Conservation (phyloP, 2,888 invertebrate genomes). For the Anthophora plumipes region DNA sequence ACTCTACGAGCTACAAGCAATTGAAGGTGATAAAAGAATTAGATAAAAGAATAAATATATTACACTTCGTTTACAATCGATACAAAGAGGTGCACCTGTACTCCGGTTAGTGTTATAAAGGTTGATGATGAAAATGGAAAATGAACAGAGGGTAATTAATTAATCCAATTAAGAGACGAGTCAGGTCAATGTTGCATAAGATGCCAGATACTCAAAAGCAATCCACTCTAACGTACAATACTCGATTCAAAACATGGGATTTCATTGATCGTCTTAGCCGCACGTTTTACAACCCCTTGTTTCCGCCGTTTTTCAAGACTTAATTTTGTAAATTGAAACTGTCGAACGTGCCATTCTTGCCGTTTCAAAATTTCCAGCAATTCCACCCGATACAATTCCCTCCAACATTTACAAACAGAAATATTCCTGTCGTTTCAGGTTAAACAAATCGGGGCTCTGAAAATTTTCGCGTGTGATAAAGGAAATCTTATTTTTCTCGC, state of each 20-base stretch:
- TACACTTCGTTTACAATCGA: too few relatives aligned
- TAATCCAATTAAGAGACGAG: conserved; percentile 9
- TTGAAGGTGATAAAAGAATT: too few relatives aligned
- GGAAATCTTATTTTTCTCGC: too few relatives aligned
- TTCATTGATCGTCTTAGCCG: conserved; percentile 24
- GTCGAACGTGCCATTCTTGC: not conserved
- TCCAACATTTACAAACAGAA: not conserved
- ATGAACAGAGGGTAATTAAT: conserved; percentile 11
- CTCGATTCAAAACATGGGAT: conserved; percentile 35
- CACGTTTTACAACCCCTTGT: conserved; percentile 30
- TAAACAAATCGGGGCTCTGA: too few relatives aligned
- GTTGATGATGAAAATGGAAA: too few relatives aligned
- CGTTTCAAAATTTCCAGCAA: not conserved
- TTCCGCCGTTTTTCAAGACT: not conserved
- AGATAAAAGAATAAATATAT: too few relatives aligned
- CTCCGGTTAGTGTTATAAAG: too few relatives aligned
- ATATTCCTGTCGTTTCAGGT: too few relatives aligned
- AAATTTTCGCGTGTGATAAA: too few relatives aligned
- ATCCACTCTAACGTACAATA: conserved; percentile 32
- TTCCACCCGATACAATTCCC: not conserved
- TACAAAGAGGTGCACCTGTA: too few relatives aligned
- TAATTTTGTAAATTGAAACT: conserved; percentile 52
- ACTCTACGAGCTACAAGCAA: too few relatives aligned
- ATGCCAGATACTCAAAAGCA: conserved; percentile 13
- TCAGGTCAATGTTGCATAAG: conserved; percentile 6